Evolutionary conservation across 2,113 vertebrate genomes (phyloP), one percentile per base, ranked within the genome.

Genomic region (Gallinago paraguaiae): DNA sequence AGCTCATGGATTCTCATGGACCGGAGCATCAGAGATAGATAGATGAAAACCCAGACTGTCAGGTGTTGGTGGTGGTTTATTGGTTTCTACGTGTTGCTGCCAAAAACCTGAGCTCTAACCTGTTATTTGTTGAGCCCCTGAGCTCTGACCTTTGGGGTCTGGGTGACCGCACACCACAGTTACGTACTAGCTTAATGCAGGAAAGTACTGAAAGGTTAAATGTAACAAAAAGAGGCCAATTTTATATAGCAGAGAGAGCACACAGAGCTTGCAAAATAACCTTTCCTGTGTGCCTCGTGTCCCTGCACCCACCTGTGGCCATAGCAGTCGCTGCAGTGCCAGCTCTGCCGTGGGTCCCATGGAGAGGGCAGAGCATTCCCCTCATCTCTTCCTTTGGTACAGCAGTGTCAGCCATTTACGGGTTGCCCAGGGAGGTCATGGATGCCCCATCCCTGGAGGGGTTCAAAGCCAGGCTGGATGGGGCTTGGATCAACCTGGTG

Each of bases 221-320:
- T 10, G 17, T 78, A 74, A 53, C 35, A 51, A 13, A 41, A 5
- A 72, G 33, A 51, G 46, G 12, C 33, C 14, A 45, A n/a, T 70
- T 79, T 57, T 69, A 11, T 61, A 16, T 0, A 39, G 59, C 50
- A 43, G 22, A 13, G 18, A n/a, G 33, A 79, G 33, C 35, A 19
- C 22, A 24, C 4, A 0, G 5, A 61, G 19, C 56, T 56, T 37
- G 53, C 28, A 8, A 25, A 86, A 68, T 20, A 60, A 19, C 6
- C 2, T 13, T 8, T 65, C 17, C 35, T 9, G 11, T 5, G 13
- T 4, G 4, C 27, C 56, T 46, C 0, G 0, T 39, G 69, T 1
- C 37, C 39, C 45, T 20, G 35, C 19, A 45, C 43, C 28, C 61
- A 10, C 28, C 16, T 4, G 11, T 39, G 39, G 6, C 14, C 23